Evolutionary conservation across 2,888 invertebrate species (phyloP), one percentile per base, ranked within the genome.

Genomic region (Athetis lepigone): DNA sequence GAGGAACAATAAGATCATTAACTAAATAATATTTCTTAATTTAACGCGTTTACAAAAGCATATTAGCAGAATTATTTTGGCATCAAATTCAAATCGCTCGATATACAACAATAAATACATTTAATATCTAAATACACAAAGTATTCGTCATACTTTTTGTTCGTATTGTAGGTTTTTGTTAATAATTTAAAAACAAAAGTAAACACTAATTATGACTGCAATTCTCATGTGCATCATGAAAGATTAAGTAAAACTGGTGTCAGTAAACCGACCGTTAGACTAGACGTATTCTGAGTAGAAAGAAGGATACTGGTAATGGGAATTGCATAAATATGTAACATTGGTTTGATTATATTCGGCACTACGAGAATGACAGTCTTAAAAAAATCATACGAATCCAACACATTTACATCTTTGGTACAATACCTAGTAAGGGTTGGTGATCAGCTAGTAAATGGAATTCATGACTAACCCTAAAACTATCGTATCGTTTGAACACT

Each of bases 371-470:
- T 78, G 80, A 80, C 81, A 84, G 74, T 80, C 82, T 81, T 78
- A 70, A 78, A 76, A 75, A 72, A 79, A 74, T 47, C 81, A 84
- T 81, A 88, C 79, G 86, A 86, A 83, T 90, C 92, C 93, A 92
- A 92, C 92, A 88, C 92, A 92, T 93, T 92, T 92, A 93, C 92
- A 93, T 94, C 94, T 94, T 94, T 94, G 94, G 94, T 92, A 90
- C 89, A 85, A 90, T 91, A 93, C 92, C 92, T 93, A 92, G 90
- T 90, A 90, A 90, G 86, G 88, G 89, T 90, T 91, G 92, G 90
- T 88, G 88, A 58, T 65, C 74, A 69, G 70, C 77, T 71, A 75
- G 58, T 57, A 64, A 77, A 77, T 52, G 63, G 59, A 49, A 64
- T 76, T 66, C 64, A 55, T 54, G 66, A 60, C 64, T 69, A 81